Evolutionary conservation across 2,797 vertebrate genomes (phyloP), one percentile per base, ranked within the genome.

Genomic region (Lagorchestes hirsutus): DNA sequence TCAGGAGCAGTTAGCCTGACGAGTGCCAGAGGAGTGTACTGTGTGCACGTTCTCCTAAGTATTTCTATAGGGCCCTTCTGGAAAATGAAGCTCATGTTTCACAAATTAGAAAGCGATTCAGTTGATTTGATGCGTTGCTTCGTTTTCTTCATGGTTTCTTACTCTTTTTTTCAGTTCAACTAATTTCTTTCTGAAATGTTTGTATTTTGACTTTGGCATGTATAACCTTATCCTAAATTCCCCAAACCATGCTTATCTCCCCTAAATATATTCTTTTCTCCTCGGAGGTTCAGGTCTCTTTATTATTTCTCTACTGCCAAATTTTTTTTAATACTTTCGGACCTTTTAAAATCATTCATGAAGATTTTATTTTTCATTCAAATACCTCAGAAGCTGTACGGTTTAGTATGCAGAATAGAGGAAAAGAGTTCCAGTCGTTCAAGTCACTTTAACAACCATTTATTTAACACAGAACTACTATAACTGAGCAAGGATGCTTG

Each of bases 161-260:
- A 59, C 67, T 87, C 62, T 92, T 56, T 55, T 0, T 97, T 95
- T 95, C 91, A 55, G 10, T 67, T 94, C 90, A 93, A 40, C 93
- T 95, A 22, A 82, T 74, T 94, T 96, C 16, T 96, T 87, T 94
- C 52, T 97, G 82, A 94, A 96, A 93, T 1, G 52, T 93, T 90
- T 96, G 91, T 91, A 31, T 29, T 91, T 95, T 95, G 34, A 50
- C 55, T 96, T 62, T 55, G 74, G 54, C 94, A 22, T 54, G 8
- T 94, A 93, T 91, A 82, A 54, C 50, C 22, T 58, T 92, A 59
- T 50, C 56, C 31, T 62, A 52, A 59, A 6, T 91, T 74, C 93
- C 90, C 90, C 91, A 95, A 92, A 82, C 0, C 22, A 5, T 93
- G 28, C n/a, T 67, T 92, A 95, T 16, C n/a, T 55, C 92, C 91